Evolutionary conservation across 2,797 vertebrate genomes (phyloP).

Genomic region (Chelmon rostratus): DNA sequence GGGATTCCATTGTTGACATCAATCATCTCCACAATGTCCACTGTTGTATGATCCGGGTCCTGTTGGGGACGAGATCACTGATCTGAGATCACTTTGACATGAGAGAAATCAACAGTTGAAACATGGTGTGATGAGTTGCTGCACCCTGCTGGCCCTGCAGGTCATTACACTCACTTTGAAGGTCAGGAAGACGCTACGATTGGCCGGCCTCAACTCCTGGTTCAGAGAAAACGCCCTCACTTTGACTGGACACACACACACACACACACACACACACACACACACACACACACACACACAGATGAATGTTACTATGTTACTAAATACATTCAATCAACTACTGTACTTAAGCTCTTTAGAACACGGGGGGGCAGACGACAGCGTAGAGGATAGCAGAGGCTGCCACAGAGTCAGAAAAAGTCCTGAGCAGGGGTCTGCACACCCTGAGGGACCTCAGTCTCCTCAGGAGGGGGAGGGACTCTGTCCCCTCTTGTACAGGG

Average conservation of each 20-base stretch:
- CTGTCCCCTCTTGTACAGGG: too few relatives aligned
- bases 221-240: conserved; percentile 92
- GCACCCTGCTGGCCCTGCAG: background rate
- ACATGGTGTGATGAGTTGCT: background rate
- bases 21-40: conserved; percentile 88
- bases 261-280: conserved; percentile 9
- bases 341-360: too few relatives aligned
- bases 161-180: conserved; percentile 86
- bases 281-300: background rate
- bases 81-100: background rate
- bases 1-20: conserved; percentile 91
- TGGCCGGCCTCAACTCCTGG: conserved; percentile 90
- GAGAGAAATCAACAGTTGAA: background rate
- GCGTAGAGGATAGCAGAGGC: too few relatives aligned
- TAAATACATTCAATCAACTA: too few relatives aligned
- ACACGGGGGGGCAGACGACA: too few relatives aligned
- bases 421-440: too few relatives aligned
- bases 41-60: conserved; percentile 89
- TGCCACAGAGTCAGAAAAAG: too few relatives aligned
- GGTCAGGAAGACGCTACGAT: conserved; percentile 87
- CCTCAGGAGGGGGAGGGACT: too few relatives aligned
- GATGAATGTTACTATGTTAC: too few relatives aligned
- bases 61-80: conserved; percentile 50
- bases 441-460: too few relatives aligned
- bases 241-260: conserved; percentile 86